Conservation (phyloP, 2,797 vertebrate species). For the Phalanger gymnotis region DNA sequence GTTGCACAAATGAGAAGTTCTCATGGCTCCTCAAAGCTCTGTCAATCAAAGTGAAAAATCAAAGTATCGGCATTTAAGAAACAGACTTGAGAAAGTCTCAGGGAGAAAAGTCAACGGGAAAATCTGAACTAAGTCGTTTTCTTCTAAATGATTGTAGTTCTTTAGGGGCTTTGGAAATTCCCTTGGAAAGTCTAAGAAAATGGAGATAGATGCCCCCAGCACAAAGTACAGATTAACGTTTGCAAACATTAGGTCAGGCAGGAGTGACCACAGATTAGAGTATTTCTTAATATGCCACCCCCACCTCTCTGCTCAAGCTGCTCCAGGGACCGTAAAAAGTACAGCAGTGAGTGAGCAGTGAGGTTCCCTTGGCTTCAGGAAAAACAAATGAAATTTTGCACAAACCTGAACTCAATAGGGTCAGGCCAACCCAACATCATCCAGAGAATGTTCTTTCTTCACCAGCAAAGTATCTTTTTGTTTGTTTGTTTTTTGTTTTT, state of each 20-base stretch:
- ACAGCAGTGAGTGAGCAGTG: not conserved
- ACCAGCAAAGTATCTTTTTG: constrained; percentile 16
- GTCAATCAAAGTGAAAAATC: not conserved
- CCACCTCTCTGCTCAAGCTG: not conserved
- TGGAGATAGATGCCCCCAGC: constrained; percentile 6
- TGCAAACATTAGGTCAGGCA: constrained; percentile 27
- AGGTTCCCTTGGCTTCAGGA: constrained; percentile 34
- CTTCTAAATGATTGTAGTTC: not conserved
- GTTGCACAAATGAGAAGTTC: not conserved
- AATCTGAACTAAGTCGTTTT: not conserved
- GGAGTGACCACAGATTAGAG: constrained; percentile 23
- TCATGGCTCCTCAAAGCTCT: not conserved
- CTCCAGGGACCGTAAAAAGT: constrained; percentile 21
- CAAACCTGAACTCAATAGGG: constrained; percentile 42
- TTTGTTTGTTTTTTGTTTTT: too few relatives aligned
- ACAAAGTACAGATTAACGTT: constrained; percentile 38
- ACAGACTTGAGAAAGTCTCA: not conserved
- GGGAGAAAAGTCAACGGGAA: not conserved
- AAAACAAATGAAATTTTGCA: constrained; percentile 15
- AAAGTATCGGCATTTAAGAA: not conserved
- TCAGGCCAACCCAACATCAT: constrained; percentile 58
- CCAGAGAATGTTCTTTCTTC: constrained; percentile 32
- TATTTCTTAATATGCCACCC: not conserved
- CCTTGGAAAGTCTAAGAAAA: constrained; percentile 43
- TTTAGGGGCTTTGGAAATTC: not conserved